A percentile compares a stretch with the other conserved stretches of the same genome.
Evolutionary conservation across 2,888 invertebrate genomes (phyloP).

Genomic region (Sepioteuthis lessoniana): DNA sequence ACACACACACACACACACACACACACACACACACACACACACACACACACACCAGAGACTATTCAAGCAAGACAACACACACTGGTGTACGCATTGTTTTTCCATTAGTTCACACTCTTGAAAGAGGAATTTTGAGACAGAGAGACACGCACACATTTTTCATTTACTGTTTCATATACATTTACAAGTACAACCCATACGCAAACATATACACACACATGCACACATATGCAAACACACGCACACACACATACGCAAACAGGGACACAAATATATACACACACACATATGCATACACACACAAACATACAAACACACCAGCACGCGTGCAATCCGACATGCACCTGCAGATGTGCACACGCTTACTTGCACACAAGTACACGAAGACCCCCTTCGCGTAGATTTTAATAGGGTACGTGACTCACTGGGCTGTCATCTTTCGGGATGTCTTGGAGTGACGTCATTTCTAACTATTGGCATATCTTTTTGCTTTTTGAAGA

Average conservation of each 20-base stretch:
- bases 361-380: constrained; percentile 33
- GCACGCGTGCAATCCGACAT: neutral
- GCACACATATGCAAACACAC: too few relatives aligned
- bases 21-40: neutral
- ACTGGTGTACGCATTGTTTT: too few relatives aligned
- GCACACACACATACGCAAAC: too few relatives aligned
- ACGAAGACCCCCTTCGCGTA: constrained; percentile 2
- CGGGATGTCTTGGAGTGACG: neutral
- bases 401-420: neutral
- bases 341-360: neutral
- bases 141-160: too few relatives aligned
- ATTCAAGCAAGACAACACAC: too few relatives aligned
- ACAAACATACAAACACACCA: neutral
- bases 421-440: constrained; percentile 23
- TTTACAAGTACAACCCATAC: too few relatives aligned
- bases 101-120: too few relatives aligned
- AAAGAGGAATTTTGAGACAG: too few relatives aligned
- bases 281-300: too few relatives aligned
- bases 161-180: too few relatives aligned
- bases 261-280: too few relatives aligned
- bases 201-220: too few relatives aligned
- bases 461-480: neutral
- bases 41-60: neutral
- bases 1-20: neutral
- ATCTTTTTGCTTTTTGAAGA: neutral